These are phyloP conservation scores for Gambusia holbrooki DNA, from an alignment of 2,113 vertebrate genomes.

Conservation along the genomic window DNA sequence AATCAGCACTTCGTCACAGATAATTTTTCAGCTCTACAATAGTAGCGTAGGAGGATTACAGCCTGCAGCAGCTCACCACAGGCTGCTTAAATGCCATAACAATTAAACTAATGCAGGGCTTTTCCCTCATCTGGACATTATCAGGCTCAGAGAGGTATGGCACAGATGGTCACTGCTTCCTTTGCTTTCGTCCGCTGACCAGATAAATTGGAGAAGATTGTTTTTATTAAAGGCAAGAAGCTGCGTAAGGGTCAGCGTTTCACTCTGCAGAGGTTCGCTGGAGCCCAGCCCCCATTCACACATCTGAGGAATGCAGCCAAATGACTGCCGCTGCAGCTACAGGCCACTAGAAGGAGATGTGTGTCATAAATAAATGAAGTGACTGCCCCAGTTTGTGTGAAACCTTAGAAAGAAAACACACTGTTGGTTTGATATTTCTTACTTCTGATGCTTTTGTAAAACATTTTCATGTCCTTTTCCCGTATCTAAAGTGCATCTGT, in stretches of 20 bases:
- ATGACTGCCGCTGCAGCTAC: slow-evolving; percentile 62
- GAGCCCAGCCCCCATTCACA: slow-evolving; percentile 45
- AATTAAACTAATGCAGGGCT: slow-evolving; percentile 76
- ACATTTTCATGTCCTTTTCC: background rate
- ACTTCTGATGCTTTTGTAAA: background rate
- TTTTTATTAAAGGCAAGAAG: slow-evolving; percentile 38
- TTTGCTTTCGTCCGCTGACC: slow-evolving; percentile 1
- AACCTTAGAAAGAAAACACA: background rate
- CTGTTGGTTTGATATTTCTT: background rate
- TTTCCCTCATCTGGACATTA: slow-evolving; percentile 59
- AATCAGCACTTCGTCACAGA: slow-evolving; percentile 60
- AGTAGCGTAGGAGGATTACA: slow-evolving; percentile 65
- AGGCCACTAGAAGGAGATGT: slow-evolving; percentile 76
- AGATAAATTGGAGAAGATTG: slow-evolving; percentile 9
- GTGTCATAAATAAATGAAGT: slow-evolving; percentile 73
- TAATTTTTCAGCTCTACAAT: slow-evolving; percentile 60
- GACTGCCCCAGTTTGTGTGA: slow-evolving; percentile 58
- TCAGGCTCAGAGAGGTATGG: slow-evolving; percentile 58
- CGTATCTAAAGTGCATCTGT: background rate
- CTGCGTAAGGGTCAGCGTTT: slow-evolving; percentile 23
- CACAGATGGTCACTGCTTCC: slow-evolving; percentile 71
- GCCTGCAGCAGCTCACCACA: slow-evolving; percentile 40
- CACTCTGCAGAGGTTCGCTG: slow-evolving; percentile 47
- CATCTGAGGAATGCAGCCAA: slow-evolving; percentile 52
- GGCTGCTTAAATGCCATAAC: slow-evolving; percentile 58